Evolutionary conservation across 2,797 vertebrate species (phyloP).

Genomic region (Phyllotis vaccarum): DNA sequence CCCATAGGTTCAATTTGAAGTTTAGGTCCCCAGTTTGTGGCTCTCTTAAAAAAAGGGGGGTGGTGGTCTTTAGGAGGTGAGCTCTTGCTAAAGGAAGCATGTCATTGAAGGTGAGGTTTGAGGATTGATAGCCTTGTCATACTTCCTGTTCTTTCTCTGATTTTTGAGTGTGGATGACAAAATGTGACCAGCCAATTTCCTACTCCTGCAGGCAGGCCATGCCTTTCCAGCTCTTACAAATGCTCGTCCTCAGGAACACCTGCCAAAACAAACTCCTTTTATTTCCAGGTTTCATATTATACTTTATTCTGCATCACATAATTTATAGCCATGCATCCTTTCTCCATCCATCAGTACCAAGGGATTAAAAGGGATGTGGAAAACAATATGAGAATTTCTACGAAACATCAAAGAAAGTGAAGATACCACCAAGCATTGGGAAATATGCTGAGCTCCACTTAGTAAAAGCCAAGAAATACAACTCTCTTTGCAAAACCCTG

Average conservation of each 20-base stretch:
- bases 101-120: neutral
- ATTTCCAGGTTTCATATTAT: neutral
- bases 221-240: too few relatives aligned
- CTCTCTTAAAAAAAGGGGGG: neutral
- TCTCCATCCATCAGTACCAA: neutral
- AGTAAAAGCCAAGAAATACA: neutral
- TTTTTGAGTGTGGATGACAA: neutral
- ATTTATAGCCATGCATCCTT: neutral
- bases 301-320: neutral
- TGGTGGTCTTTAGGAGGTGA: neutral
- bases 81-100: neutral
- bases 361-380: neutral
- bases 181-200: neutral
- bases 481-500: neutral
- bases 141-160: neutral
- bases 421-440: neutral
- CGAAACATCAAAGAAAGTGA: neutral
- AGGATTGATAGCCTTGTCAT: neutral
- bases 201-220: neutral
- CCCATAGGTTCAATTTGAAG: neutral
- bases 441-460: neutral
- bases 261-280: neutral
- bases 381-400: neutral
- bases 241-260: neutral
- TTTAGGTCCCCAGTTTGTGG: neutral